These are phyloP conservation scores for Myanophis thanlyinensis DNA, from an alignment of 2,113 vertebrate genomes.

Conservation along the genomic window DNA sequence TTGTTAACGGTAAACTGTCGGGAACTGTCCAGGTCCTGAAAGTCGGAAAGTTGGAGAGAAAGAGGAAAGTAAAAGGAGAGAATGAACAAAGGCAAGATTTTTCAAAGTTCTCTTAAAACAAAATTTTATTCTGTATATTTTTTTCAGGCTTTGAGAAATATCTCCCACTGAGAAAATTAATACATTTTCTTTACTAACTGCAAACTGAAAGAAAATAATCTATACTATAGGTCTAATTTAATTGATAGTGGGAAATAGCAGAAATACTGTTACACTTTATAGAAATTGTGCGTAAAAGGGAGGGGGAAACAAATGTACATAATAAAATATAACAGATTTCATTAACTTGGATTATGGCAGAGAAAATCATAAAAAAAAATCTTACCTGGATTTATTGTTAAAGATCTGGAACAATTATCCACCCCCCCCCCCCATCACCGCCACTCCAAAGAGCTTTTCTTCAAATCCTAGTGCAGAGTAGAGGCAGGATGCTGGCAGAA, in stretches of 20 bases:
- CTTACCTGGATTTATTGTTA: conserved; percentile 55
- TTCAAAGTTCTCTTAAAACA: not conserved
- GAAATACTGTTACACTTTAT: not conserved
- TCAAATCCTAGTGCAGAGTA: conserved; percentile 45
- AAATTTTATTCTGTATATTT: not conserved
- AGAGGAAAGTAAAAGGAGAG: not conserved
- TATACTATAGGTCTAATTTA: not conserved
- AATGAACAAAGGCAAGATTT: not conserved
- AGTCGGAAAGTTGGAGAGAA: not conserved
- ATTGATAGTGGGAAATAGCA: not conserved
- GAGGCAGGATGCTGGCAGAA: conserved; percentile 50
- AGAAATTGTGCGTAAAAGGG: no score
- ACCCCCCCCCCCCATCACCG: no score
- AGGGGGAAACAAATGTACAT: not conserved
- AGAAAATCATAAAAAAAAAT: conserved; percentile 10
- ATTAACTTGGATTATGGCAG: not conserved
- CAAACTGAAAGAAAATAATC: not conserved
- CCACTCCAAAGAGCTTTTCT: conserved; percentile 35
- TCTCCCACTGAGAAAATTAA: not conserved
- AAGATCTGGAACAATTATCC: not conserved
- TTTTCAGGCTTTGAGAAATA: not conserved
- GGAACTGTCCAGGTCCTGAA: conserved; percentile 30
- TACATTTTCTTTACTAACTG: not conserved
- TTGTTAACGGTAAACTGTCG: not conserved
- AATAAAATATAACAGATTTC: not conserved